These are phyloP conservation scores for Jordanella pulchra DNA, from an alignment of 2,797 vertebrate species.

Conservation along the genomic window DNA sequence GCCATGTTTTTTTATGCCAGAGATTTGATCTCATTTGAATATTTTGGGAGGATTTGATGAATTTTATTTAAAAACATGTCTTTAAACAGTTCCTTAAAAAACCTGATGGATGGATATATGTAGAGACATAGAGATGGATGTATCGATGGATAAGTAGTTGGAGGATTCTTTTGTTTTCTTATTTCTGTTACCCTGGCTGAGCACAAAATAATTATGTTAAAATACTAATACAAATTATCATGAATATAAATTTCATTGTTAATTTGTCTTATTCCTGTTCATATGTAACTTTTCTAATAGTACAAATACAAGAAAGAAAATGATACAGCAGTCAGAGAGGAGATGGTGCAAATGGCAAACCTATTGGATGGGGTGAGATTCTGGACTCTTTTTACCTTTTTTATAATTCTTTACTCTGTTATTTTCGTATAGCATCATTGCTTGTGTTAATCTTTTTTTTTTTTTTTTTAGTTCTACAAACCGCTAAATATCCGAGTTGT, in stretches of 20 bases:
- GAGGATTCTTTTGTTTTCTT: too few relatives aligned
- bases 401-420: too few relatives aligned
- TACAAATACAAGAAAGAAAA: slow-evolving; percentile 72
- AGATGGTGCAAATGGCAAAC: slow-evolving; percentile 85
- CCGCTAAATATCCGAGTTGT: slow-evolving; percentile 85
- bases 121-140: too few relatives aligned
- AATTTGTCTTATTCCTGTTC: background rate
- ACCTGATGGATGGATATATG: too few relatives aligned
- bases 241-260: background rate
- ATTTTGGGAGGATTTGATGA: background rate
- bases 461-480: slow-evolving; percentile 72
- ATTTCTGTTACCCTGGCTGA: too few relatives aligned
- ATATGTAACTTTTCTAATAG: slow-evolving; percentile 70
- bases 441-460: background rate
- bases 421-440: background rate
- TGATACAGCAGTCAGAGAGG: slow-evolving; percentile 72
- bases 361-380: slow-evolving; percentile 85
- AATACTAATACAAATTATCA: background rate
- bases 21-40: background rate
- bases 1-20: background rate
- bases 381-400: background rate
- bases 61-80: too few relatives aligned
- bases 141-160: too few relatives aligned
- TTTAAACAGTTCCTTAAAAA: too few relatives aligned
- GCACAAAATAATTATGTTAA: background rate